Base-by-base conservation (phyloP, 2,797 vertebrate species). In the Scolopax bukidnonensis region DNA sequence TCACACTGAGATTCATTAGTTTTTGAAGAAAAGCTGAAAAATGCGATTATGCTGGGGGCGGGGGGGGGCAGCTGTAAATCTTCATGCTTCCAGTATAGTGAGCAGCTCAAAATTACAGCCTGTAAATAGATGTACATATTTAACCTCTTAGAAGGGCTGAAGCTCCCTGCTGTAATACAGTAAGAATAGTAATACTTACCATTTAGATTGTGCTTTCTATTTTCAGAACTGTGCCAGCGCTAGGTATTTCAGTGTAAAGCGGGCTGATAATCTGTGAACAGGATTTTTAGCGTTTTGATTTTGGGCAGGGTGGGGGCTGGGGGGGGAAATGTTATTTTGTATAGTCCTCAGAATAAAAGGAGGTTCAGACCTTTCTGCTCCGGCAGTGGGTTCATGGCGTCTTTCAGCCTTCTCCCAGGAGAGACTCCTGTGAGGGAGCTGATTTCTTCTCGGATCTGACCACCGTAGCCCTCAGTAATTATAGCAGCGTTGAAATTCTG, bases 391-490 rank as follows among this genome's bases (percentile, higher is more conserved):
- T 45, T 77, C 53, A 43, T n/a, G 61, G 80, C 51, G 24, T 85
- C 90, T 68, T 82, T 85, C 64, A 94, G 89, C 75, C 47, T 89
- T 65, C 76, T 95, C 89, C 84, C 68, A 57, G 89, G 89, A 95
- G 93, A 43, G 50, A 41, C 32, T 86, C 75, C 59, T 16, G 30
- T 33, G 38, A 51, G 21, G 83, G 85, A 90, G 91, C 94, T 8
- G 30, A 74, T 95, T 89, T 67, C 86, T 93, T 89, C 92, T 89
- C 61, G 4, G 43, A n/a, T 92, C 88, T 96, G 97, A 94, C 92
- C 96, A 87, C 83, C 9, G 60, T 70, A 89, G 91, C 86, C 90
- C 76, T 91, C 84, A 79, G 93, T 95, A 96, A 96, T 97, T 96
- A 94, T 90, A 96, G 96, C 96, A 88, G 65, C 32, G 68, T 83